Conservation (phyloP, 2,888 invertebrate species). For the Caenorhabditis doughertyi region DNA sequence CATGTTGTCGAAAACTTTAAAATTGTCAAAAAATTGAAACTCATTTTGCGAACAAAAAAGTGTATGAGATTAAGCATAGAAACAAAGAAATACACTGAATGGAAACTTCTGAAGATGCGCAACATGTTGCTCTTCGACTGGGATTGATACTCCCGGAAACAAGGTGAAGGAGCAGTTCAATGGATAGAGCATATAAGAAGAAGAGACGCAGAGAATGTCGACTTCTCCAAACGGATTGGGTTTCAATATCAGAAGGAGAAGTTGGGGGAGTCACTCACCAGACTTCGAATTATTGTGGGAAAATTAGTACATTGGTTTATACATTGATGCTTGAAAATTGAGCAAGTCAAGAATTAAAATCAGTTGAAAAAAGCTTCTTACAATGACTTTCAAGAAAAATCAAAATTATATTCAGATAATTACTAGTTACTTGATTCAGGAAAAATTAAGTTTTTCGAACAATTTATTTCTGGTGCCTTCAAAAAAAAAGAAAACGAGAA, state of each 20-base stretch:
- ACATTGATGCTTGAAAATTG: constrained; percentile 6
- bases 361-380: background rate
- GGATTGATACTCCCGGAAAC: constrained; percentile 47
- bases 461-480: background rate
- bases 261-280: constrained; percentile 39
- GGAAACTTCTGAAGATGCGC: constrained; percentile 15
- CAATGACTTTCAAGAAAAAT: no score
- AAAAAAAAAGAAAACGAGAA: background rate
- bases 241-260: constrained; percentile 48
- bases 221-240: constrained; percentile 42
- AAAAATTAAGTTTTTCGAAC: background rate
- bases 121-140: constrained; percentile 27
- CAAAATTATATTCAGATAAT: no score
- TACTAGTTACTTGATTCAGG: no score
- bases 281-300: constrained; percentile 38
- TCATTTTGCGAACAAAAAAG: no score
- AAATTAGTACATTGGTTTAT: constrained; percentile 14
- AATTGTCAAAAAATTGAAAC: no score
- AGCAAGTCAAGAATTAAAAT: constrained; percentile 1
- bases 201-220: constrained; percentile 46
- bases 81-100: background rate
- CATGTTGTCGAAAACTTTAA: no score
- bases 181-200: constrained; percentile 18
- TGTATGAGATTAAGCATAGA: no score
- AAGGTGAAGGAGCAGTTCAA: constrained; percentile 39